Evolutionary conservation across 2,888 invertebrate genomes (phyloP).

Genomic region (Cheilosia urbana): DNA sequence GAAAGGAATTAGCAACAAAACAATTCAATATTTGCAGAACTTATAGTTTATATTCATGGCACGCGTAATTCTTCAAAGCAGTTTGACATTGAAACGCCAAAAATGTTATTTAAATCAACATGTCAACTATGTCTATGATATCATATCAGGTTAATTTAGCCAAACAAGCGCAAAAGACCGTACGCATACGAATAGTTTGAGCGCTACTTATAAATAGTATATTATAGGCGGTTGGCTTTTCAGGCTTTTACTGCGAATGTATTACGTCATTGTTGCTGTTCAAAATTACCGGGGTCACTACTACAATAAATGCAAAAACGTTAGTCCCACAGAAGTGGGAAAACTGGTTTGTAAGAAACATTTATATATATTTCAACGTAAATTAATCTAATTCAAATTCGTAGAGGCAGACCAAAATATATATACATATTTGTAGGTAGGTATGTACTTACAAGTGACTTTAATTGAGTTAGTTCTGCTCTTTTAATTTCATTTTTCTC

Average conservation of each 20-base stretch:
- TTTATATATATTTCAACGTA: neutral
- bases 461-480: slow-evolving; percentile 48
- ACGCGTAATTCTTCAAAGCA: slow-evolving; percentile 32
- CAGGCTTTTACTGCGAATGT: slow-evolving; percentile 10
- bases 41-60: slow-evolving; percentile 14
- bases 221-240: slow-evolving; percentile 8
- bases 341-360: slow-evolving; percentile 58
- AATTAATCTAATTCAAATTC: slow-evolving; percentile 30
- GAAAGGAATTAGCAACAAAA: neutral
- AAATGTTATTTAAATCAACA: slow-evolving; percentile 29
- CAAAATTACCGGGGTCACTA: slow-evolving; percentile 57
- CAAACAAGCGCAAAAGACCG: slow-evolving; percentile 4
- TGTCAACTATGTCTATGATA: slow-evolving; percentile 42
- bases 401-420: slow-evolving; percentile 35
- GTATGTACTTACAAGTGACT: slow-evolving; percentile 42
- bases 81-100: slow-evolving; percentile 51
- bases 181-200: neutral
- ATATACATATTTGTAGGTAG: neutral
- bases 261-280: slow-evolving; percentile 58
- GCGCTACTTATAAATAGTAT: neutral
- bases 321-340: slow-evolving; percentile 50
- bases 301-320: slow-evolving; percentile 64
- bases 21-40: neutral
- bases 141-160: slow-evolving; percentile 28
- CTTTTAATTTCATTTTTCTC: slow-evolving; percentile 23